phyloP scores from a whole-genome alignment of 2,888 invertebrate species.

The Blastobasis adustella region DNA sequence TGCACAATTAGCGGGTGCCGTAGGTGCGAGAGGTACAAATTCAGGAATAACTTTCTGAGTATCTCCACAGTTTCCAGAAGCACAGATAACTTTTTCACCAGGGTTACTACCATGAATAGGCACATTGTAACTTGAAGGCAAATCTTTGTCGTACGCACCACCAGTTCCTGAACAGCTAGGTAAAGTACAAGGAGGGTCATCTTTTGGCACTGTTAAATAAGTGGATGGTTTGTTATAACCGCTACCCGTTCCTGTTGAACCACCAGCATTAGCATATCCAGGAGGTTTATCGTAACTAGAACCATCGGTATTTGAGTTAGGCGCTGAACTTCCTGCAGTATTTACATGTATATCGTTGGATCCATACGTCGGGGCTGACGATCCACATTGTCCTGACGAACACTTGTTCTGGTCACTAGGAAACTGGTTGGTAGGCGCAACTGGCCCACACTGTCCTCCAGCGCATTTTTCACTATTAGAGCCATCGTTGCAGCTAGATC shows the following conservation, averaged over 20 bases:
- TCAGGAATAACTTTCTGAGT: neutral
- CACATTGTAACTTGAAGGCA: slow-evolving; percentile 30
- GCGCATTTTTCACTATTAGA: slow-evolving; percentile 23
- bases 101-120: slow-evolving; percentile 19
- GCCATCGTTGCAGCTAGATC: slow-evolving; percentile 26
- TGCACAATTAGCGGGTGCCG: slow-evolving; percentile 15
- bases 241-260: neutral
- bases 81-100: neutral
- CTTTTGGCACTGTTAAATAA: slow-evolving; percentile 42
- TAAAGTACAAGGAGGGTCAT: slow-evolving; percentile 24
- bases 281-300: slow-evolving; percentile 2
- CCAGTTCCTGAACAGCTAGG: slow-evolving; percentile 14
- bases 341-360: slow-evolving; percentile 22
- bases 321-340: slow-evolving; percentile 9
- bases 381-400: slow-evolving; percentile 8
- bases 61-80: neutral
- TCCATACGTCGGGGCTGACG: neutral
- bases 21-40: slow-evolving; percentile 2
- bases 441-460: slow-evolving; percentile 14
- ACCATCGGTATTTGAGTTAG: slow-evolving; percentile 9
- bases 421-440: neutral
- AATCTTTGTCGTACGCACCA: slow-evolving; percentile 15
- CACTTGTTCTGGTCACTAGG: slow-evolving; percentile 4
- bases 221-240: slow-evolving; percentile 30
- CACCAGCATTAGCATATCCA: neutral